Base-by-base conservation (phyloP, 2,113 vertebrate species). In the Sturnira hondurensis region DNA sequence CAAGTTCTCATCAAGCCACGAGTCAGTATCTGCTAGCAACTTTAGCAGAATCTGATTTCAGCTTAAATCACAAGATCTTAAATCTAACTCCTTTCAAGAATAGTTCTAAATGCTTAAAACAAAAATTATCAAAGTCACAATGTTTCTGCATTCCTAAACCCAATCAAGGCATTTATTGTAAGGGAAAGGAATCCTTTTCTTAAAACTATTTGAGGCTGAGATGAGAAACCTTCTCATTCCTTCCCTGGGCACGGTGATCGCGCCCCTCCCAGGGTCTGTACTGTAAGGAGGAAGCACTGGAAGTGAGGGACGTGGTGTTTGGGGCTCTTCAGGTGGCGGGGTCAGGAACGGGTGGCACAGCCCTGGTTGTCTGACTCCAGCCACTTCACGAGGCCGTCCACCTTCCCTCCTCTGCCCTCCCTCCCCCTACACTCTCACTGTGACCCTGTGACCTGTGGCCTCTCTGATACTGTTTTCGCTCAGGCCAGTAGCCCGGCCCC, bases 1-100 rank as follows among this genome's bases (percentile, higher is more conserved):
- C 45, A 54, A 13, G 33, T 17, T 20, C 7, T 47, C 68, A 24
- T 4, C 5, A 47, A 52, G 67, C 0, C 0, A 4, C 20, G 26
- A 33, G 33, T 7, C 80, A 41, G 71, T 31, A n/a, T 16, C 16
- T 41, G 8, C 88, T 4, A 20, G 63, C 86, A 93, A 71, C 63
- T 68, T 28, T 3, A 31, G n/a, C 0, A 73, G 6, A n/a, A 19
- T 14, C 12, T 19, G 3, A 76, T n/a, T 65, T 52, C 24, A 68
- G 41, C 24, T 73, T 33, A 43, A 71, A 67, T 13, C 88, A n/a
- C 24, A 58, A 81, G 31, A 47, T 13, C 45, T 47, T 41, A 33
- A 5, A 41, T 33, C 81, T 45, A 33, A 65, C 65, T 47, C 5
- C 6, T 17, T 50, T 36, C 63, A 36, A 95, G 36, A 93, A 83